phyloP scores from a whole-genome alignment of 2,888 invertebrate genomes.

The Brassicogethes aeneus region DNA sequence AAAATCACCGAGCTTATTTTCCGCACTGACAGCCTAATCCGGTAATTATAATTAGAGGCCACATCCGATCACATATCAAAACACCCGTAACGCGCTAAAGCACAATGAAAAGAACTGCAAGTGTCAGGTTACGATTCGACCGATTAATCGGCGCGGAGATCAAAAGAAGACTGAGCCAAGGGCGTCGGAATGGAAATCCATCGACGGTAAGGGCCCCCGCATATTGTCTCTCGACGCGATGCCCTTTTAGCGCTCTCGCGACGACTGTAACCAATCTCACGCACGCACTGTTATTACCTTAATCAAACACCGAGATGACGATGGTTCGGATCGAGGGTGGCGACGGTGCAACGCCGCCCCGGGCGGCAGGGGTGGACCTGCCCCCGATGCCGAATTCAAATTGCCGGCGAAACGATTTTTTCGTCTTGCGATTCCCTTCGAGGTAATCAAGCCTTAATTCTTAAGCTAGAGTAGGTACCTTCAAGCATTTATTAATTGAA shows the following conservation, averaged over 20 bases:
- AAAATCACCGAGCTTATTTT: slow-evolving; percentile 4
- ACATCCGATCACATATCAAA: slow-evolving; percentile 2
- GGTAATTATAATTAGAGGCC: background rate
- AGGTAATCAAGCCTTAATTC: no score
- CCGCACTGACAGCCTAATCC: background rate
- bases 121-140: slow-evolving; percentile 18
- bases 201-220: slow-evolving; percentile 8
- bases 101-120: slow-evolving; percentile 6
- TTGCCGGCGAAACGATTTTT: slow-evolving; percentile 3
- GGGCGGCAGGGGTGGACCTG: slow-evolving; percentile 8
- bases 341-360: slow-evolving; percentile 1
- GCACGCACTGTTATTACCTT: slow-evolving; percentile 39
- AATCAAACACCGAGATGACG: slow-evolving; percentile 30
- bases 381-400: slow-evolving; percentile 2
- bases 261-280: slow-evolving; percentile 39
- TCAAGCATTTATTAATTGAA: no score
- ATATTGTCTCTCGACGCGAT: slow-evolving; percentile 7
- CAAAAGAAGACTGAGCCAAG: slow-evolving; percentile 17
- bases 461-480: no score
- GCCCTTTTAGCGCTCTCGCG: slow-evolving; percentile 15
- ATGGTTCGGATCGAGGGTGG: slow-evolving; percentile 6
- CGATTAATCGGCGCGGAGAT: slow-evolving; percentile 21
- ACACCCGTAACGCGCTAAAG: slow-evolving; percentile 3
- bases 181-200: slow-evolving; percentile 6
- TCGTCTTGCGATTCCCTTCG: no score